Evolutionary conservation across 2,797 vertebrate species (phyloP), one percentile per base, ranked within the genome.

Genomic region (Cuniculus paca): DNA sequence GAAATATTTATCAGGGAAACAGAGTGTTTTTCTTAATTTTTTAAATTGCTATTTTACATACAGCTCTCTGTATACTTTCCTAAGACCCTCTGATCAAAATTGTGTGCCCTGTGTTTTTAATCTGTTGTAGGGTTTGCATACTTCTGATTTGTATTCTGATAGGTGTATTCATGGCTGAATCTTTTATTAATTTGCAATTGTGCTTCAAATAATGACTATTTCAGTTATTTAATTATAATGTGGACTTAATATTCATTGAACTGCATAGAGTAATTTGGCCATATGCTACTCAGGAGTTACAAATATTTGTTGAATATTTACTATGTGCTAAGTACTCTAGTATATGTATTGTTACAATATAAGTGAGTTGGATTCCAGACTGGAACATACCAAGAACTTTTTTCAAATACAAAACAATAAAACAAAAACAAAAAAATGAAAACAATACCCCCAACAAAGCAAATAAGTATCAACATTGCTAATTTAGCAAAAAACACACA

Each of bases 401-500:
- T 77, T 50, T 50, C 28, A 50, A 50, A 75, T 50, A 31, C 28
- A 50, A 50, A 75, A 75, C 50, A 26, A 2, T 6, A 26, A 74
- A 42, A 2, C n/a, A 39, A 39, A 28, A 45, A 26, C 22, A 28
- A 48, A 45, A 17, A n/a, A n/a, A n/a, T n/a, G n/a, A n/a, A n/a
- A 54, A 54, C 52, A 19, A 17, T 19, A 4, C 42, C 24, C 12
- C 7, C 45, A 45, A 75, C 16, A 7, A 85, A 48, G 56, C 26
- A n/a, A 82, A 75, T 61, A 68, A 70, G 22, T 74, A 65, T 36
- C 28, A 81, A 72, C 92, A 14, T 36, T 91, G 13, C 22, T 74
- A 94, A 87, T n/a, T 93, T 81, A 90, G 36, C 93, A 48, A 42
- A 78, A 94, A 89, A 36, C 70, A 65, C 28, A 79, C 7, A 60